Conservation (phyloP, 2,888 invertebrate species). For the Coronaproctus castanopsis region DNA sequence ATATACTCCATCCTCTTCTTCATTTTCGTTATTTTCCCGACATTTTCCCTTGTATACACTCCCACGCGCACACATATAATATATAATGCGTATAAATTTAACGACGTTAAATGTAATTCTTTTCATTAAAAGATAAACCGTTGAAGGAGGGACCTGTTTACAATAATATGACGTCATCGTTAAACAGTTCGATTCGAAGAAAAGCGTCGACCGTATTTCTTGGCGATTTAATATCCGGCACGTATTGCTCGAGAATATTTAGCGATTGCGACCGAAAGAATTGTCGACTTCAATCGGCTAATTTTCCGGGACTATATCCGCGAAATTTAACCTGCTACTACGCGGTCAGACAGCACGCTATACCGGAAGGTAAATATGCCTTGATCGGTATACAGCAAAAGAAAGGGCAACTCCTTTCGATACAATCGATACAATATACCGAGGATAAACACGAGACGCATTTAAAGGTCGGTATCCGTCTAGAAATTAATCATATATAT, state of each 20-base stretch:
- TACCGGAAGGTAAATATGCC: slow-evolving; percentile 70
- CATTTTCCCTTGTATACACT: too few relatives aligned
- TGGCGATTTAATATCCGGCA: slow-evolving; percentile 74
- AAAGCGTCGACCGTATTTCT: slow-evolving; percentile 35
- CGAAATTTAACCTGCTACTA: slow-evolving; percentile 87
- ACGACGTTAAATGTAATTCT: too few relatives aligned
- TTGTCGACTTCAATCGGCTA: slow-evolving; percentile 76
- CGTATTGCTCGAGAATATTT: slow-evolving; percentile 79
- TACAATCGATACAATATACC: slow-evolving; percentile 37
- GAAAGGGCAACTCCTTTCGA: slow-evolving; percentile 65
- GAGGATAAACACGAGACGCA: slow-evolving; percentile 28
- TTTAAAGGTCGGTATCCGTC: slow-evolving; percentile 28
- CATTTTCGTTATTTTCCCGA: too few relatives aligned
- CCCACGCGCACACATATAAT: too few relatives aligned
- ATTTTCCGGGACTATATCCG: slow-evolving; percentile 82
- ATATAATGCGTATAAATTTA: too few relatives aligned
- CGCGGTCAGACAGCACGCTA: slow-evolving; percentile 63
- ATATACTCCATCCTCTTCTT: too few relatives aligned
- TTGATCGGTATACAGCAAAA: slow-evolving; percentile 66
- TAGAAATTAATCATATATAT: too few relatives aligned
- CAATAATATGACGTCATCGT: background rate
- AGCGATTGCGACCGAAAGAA: slow-evolving; percentile 78
- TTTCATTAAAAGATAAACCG: background rate
- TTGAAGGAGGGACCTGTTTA: background rate
- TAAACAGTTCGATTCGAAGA: background rate